A percentile compares a stretch with the other conserved stretches of the same genome.
Evolutionary conservation across 2,113 vertebrate genomes (phyloP).

Genomic region (Hipposideros armiger): DNA sequence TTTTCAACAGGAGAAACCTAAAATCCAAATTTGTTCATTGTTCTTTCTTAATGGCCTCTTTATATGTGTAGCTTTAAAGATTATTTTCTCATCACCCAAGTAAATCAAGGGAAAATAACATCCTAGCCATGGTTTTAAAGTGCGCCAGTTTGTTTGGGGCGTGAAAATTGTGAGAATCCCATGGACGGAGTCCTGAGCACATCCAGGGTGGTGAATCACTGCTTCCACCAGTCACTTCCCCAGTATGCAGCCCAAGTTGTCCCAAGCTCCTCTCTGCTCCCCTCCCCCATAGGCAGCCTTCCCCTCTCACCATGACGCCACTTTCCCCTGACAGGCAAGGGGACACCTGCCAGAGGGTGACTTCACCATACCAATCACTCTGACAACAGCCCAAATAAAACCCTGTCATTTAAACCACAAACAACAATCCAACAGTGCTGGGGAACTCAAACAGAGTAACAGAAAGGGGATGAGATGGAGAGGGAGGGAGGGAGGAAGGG

Average conservation of each 20-base stretch:
- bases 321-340: slow-evolving; percentile 53
- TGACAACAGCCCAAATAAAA: slow-evolving; percentile 83
- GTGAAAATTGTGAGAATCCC: slow-evolving; percentile 52
- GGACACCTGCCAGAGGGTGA: slow-evolving; percentile 69
- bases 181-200: neutral
- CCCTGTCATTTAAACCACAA: slow-evolving; percentile 66
- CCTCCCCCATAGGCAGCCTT: neutral
- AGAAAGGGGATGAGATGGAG: neutral
- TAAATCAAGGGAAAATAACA: slow-evolving; percentile 23
- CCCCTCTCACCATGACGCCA: slow-evolving; percentile 56
- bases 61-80: neutral
- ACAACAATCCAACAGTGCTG: slow-evolving; percentile 14
- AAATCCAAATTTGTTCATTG: slow-evolving; percentile 25
- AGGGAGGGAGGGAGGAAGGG: too few relatives aligned
- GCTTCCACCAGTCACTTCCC: slow-evolving; percentile 52
- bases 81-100: neutral
- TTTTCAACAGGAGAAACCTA: slow-evolving; percentile 43
- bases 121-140: neutral
- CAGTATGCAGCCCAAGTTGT: neutral
- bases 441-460: neutral
- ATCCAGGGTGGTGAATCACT: slow-evolving; percentile 65
- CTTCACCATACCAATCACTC: slow-evolving; percentile 62
- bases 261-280: slow-evolving; percentile 40
- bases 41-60: slow-evolving; percentile 16
- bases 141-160: neutral